Conservation (phyloP, 2,113 vertebrate genomes). For the Rana temporaria region DNA sequence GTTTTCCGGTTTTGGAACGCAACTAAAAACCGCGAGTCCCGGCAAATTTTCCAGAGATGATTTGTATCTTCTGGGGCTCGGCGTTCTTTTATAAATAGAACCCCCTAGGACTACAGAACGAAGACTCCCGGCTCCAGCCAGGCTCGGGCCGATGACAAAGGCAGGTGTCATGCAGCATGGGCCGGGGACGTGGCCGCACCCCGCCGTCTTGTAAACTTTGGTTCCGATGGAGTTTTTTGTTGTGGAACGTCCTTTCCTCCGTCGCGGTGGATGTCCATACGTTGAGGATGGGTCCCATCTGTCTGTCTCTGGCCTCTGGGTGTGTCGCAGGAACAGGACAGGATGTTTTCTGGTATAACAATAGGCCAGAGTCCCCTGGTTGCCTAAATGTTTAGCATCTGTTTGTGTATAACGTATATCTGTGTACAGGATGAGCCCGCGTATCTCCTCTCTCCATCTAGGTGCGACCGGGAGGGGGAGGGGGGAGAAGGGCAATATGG, state of each 20-base stretch:
- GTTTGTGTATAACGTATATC: constrained; percentile 26
- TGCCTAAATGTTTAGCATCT: constrained; percentile 7
- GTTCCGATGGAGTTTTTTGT: not conserved
- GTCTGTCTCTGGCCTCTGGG: constrained; percentile 28
- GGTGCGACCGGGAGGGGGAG: too few species aligned
- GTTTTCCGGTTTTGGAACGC: too few species aligned
- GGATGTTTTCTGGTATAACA: constrained; percentile 45
- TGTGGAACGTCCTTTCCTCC: not conserved
- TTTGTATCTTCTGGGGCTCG: too few species aligned
- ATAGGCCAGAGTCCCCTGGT: not conserved
- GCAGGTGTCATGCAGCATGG: constrained; percentile 1
- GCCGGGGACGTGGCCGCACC: not conserved
- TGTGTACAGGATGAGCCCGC: not conserved
- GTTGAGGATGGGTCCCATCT: constrained; percentile 24
- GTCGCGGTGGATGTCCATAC: not conserved
- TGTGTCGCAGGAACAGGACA: constrained; percentile 10
- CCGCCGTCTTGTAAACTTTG: not conserved
- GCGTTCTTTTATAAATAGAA: too few species aligned
- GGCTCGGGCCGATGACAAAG: not conserved
- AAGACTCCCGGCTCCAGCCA: too few species aligned
- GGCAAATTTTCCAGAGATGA: too few species aligned
- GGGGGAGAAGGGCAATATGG: too few species aligned
- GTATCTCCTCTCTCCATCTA: not conserved
- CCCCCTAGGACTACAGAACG: too few species aligned
- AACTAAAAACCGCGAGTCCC: too few species aligned